These are phyloP conservation scores for Dallia pectoralis DNA, from an alignment of 2,797 vertebrate species.

Conservation along the genomic window DNA sequence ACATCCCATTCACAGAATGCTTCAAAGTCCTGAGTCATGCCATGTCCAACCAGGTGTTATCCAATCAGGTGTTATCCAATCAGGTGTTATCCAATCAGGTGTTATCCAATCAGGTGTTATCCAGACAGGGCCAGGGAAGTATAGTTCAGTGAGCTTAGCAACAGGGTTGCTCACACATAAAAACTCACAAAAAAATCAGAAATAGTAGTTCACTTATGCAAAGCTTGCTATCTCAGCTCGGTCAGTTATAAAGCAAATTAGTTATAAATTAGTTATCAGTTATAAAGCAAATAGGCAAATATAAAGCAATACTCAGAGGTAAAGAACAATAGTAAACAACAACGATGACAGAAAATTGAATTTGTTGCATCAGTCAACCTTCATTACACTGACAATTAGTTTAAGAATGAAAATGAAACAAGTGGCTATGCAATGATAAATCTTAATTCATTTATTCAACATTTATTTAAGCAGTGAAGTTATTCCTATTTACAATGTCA, in stretches of 20 bases:
- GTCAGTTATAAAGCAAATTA: too few species aligned
- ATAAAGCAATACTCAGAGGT: background rate
- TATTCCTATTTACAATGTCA: too few species aligned
- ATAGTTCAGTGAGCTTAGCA: slow-evolving; percentile 3
- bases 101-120: background rate
- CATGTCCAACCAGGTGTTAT: background rate
- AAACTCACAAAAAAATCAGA: background rate
- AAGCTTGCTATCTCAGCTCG: background rate
- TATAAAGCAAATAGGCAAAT: too few species aligned
- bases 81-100: background rate
- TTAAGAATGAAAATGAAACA: too few species aligned
- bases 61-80: background rate
- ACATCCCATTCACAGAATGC: background rate
- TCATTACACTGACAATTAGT: too few species aligned
- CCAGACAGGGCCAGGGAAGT: background rate
- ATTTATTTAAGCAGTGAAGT: too few species aligned
- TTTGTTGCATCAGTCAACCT: too few species aligned
- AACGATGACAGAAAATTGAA: background rate
- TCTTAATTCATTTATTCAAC: too few species aligned
- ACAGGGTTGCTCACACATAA: background rate
- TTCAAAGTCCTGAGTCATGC: background rate
- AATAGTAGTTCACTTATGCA: background rate
- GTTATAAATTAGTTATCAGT: too few species aligned
- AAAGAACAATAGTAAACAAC: background rate
- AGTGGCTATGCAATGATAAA: too few species aligned